phyloP scores from a whole-genome alignment of 2,113 vertebrate species.

The Odobenus rosmarus region DNA sequence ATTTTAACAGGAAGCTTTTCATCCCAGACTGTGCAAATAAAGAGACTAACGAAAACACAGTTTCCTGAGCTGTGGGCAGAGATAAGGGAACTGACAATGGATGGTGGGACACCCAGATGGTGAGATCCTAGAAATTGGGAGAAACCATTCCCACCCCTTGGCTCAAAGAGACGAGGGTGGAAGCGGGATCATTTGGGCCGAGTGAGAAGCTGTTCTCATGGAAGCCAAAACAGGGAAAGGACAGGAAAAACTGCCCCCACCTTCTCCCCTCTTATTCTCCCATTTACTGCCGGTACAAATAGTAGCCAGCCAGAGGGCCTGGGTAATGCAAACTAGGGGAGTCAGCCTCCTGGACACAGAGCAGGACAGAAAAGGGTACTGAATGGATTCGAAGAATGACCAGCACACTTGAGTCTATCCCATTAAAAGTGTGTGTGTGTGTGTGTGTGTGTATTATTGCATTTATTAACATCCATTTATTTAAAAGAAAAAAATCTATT shows the following conservation, averaged over 20 bases:
- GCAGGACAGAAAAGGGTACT: background rate
- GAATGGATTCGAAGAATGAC: background rate
- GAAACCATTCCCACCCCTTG: background rate
- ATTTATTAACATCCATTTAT: background rate
- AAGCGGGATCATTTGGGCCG: background rate
- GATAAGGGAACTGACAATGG: background rate
- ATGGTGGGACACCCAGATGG: rapidly evolving
- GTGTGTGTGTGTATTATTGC: background rate
- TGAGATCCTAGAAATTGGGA: no score
- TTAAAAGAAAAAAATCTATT: background rate
- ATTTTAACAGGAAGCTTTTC: background rate
- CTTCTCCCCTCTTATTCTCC: background rate
- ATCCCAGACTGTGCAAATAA: background rate
- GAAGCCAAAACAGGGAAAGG: background rate
- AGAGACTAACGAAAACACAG: background rate
- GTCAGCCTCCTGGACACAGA: background rate
- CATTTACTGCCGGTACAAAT: background rate
- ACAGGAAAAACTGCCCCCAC: rapidly evolving
- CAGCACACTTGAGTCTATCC: background rate
- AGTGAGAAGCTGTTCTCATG: background rate
- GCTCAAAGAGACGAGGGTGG: background rate
- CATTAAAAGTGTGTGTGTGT: background rate
- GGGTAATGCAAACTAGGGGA: background rate
- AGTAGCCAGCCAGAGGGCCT: background rate
- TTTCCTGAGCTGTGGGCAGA: background rate